Conservation (phyloP, 2,888 invertebrate genomes). For the Molanna angustata region DNA sequence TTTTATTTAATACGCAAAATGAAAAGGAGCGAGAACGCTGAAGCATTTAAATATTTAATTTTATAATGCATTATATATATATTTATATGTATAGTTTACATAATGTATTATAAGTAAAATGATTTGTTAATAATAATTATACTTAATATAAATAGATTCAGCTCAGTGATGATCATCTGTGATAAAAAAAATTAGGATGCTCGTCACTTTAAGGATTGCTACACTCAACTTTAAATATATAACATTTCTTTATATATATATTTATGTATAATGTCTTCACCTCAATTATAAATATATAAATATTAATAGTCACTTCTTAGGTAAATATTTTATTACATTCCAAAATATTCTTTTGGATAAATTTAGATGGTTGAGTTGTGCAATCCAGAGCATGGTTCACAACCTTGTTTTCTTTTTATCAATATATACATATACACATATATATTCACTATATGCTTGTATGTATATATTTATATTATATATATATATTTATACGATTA, state of each 20-base stretch:
- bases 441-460: background rate
- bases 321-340: constrained; percentile 30
- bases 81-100: constrained; percentile 29
- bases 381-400: constrained; percentile 19
- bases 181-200: too few relatives aligned
- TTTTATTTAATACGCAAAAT: constrained; percentile 24
- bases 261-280: too few relatives aligned
- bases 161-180: too few relatives aligned
- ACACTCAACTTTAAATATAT: too few relatives aligned
- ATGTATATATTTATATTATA: constrained; percentile 7
- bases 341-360: constrained; percentile 29
- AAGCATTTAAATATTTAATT: constrained; percentile 30
- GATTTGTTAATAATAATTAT: too few relatives aligned
- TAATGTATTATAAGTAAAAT: too few relatives aligned
- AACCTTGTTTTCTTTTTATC: constrained; percentile 11
- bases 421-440: background rate
- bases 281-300: constrained; percentile 21
- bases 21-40: constrained; percentile 24
- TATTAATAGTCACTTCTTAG: constrained; percentile 26
- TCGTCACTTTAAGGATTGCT: too few relatives aligned
- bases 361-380: constrained; percentile 9
- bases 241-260: too few relatives aligned
- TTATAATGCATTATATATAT: constrained; percentile 25
- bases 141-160: too few relatives aligned
- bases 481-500: constrained; percentile 15